Base-by-base conservation (phyloP, 2,888 invertebrate genomes). In the Drosophila buzzatii region DNA sequence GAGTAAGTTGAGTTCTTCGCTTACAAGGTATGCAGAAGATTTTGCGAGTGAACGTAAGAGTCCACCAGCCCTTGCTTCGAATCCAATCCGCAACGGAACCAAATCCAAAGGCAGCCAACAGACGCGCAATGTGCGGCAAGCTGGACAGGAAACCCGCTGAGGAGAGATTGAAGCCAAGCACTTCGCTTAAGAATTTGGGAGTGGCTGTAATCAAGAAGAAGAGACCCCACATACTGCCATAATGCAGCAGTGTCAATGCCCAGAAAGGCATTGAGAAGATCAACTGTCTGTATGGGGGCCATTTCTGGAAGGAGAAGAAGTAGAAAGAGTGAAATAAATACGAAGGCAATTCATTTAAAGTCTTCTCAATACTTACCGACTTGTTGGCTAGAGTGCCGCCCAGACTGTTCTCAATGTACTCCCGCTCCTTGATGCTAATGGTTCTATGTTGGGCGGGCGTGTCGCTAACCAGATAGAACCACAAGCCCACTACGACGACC, bases 141-240 rank as follows among this genome's bases (percentile, higher is more conserved):
- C 96, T 95, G 2, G 96, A 95, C 51, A 96, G 93, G 1, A 95
- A 93, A 18, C 97, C 96, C 12, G 96, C 96, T 39, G 96, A 95
- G 0, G 95, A 94, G 20, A 97, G 90, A 83, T 96, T 94, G 87
- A 96, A 96, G 8, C 96, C 96, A 51, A 97, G 92, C 0, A 96
- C 95, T 80, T 95, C 95, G 47, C 96, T 95, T 85, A 97, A 94
- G 90, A 96, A 97, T 81, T 96, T 95, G 8, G 96, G 96, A 51
- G 96, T 96, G 42, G 96, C 95, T 0, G 96, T 96, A 93, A 96
- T 95, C 56, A 96, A 94, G 90, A 97, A 96, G 92, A 96, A 96
- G 35, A 97, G 91, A 2, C 97, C 96, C 95, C 96, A 97, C 68
- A 96, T 93, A 87, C 96, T 97, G 44, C 97, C 97, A 83, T 95